These are phyloP conservation scores for Sialis lutaria DNA, from an alignment of 2,888 invertebrate species.

Conservation along the genomic window DNA sequence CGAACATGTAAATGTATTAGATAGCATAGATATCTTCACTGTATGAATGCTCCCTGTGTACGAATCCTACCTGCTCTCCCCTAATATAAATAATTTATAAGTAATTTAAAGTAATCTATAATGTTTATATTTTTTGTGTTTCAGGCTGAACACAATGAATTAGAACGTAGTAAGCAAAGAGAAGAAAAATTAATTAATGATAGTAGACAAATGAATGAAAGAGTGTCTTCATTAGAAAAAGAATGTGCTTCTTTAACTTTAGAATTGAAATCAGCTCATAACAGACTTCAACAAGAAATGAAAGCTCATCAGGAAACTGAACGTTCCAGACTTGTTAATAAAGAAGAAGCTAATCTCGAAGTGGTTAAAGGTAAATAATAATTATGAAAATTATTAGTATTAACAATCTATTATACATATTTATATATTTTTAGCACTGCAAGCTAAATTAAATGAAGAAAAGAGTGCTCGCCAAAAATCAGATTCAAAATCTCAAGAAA, in stretches of 20 bases:
- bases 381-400: not conserved
- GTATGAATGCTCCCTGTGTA: too few relatives aligned
- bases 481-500: constrained; percentile 75
- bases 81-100: too few relatives aligned
- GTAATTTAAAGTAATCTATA: too few relatives aligned
- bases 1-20: too few relatives aligned
- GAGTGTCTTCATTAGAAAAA: constrained; percentile 73
- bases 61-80: too few relatives aligned
- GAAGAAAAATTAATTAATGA: constrained; percentile 54
- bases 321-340: constrained; percentile 62
- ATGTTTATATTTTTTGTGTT: too few relatives aligned
- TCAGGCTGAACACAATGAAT: constrained; percentile 31
- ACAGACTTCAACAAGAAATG: constrained; percentile 70
- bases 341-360: constrained; percentile 86
- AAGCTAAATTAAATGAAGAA: constrained; percentile 83
- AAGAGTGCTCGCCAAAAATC: constrained; percentile 71
- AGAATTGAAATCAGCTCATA: constrained; percentile 69
- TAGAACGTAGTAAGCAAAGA: constrained; percentile 43
- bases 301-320: constrained; percentile 80
- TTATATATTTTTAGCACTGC: constrained; percentile 45
- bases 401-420: constrained; percentile 5
- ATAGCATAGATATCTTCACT: too few relatives aligned
- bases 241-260: constrained; percentile 69
- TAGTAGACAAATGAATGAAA: constrained; percentile 62
- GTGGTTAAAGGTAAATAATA: constrained; percentile 61